Conservation (phyloP, 2,888 invertebrate genomes). For the Cephus pulcher region DNA sequence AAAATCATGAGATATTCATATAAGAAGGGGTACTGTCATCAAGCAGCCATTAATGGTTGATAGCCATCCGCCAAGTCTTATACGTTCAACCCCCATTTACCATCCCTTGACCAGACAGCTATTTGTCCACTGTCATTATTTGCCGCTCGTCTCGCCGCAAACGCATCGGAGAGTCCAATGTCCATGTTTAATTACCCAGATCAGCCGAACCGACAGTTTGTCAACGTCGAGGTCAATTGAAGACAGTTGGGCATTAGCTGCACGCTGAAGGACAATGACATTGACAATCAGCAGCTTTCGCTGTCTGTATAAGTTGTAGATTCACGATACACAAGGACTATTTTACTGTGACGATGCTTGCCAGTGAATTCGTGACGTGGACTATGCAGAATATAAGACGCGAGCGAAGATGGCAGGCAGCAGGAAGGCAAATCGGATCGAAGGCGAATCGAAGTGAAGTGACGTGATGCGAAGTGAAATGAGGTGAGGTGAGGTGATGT, state of each 20-base stretch:
- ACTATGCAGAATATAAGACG: not conserved
- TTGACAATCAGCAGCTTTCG: not conserved
- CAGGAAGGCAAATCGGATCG: slow-evolving; percentile 33
- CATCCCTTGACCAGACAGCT: not conserved
- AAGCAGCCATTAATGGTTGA: not conserved
- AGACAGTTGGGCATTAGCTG: not conserved
- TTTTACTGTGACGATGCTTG: not conserved
- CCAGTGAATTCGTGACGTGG: not conserved
- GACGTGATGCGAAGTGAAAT: not conserved
- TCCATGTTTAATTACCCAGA: not conserved
- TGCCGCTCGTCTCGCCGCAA: slow-evolving; percentile 39
- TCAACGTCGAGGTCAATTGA: not conserved
- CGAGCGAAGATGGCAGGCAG: slow-evolving; percentile 7
- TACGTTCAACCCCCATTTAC: not conserved
- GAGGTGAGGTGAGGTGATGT: not conserved
- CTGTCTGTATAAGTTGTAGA: not conserved
- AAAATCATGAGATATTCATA: not conserved
- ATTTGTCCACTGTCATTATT: slow-evolving; percentile 35
- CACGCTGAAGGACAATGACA: not conserved
- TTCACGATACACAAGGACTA: not conserved
- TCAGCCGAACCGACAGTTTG: slow-evolving; percentile 34
- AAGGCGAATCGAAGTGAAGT: slow-evolving; percentile 9
- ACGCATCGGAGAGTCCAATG: slow-evolving; percentile 5
- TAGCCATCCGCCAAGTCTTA: not conserved
- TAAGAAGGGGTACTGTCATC: not conserved